These are phyloP conservation scores for Parotocinclus haroldoi DNA, from an alignment of 2,797 vertebrate species.

Conservation along the genomic window DNA sequence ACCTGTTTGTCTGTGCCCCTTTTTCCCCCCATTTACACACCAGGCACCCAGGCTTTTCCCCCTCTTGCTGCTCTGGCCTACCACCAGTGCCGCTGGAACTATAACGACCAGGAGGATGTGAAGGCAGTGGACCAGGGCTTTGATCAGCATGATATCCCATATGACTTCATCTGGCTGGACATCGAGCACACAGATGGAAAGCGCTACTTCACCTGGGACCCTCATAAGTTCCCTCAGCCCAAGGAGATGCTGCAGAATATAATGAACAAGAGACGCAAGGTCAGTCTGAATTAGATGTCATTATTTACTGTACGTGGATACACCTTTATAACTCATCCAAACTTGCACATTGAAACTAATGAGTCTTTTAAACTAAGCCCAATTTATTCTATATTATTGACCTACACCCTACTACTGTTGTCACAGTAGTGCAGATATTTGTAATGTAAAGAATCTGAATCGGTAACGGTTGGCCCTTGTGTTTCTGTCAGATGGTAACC, in stretches of 20 bases:
- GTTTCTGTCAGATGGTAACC: slow-evolving; percentile 79
- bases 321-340: no score
- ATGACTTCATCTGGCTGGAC: slow-evolving; percentile 92
- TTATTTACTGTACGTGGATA: no score
- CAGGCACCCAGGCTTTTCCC: slow-evolving; percentile 90
- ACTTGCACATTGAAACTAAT: no score
- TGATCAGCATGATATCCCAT: slow-evolving; percentile 85
- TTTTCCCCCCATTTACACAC: neutral
- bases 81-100: slow-evolving; percentile 98
- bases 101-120: slow-evolving; percentile 92
- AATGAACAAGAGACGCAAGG: slow-evolving; percentile 81
- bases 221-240: slow-evolving; percentile 83
- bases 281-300: slow-evolving; percentile 36
- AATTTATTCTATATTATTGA: no score
- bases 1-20: no score
- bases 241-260: slow-evolving; percentile 80
- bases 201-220: slow-evolving; percentile 96
- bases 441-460: no score
- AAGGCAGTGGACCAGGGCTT: slow-evolving; percentile 80
- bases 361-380: no score
- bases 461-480: neutral
- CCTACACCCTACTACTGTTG: no score
- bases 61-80: slow-evolving; percentile 83
- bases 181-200: slow-evolving; percentile 95
- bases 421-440: no score